Evolutionary conservation across 2,888 invertebrate genomes (phyloP).

Genomic region (Cheilosia urbana): DNA sequence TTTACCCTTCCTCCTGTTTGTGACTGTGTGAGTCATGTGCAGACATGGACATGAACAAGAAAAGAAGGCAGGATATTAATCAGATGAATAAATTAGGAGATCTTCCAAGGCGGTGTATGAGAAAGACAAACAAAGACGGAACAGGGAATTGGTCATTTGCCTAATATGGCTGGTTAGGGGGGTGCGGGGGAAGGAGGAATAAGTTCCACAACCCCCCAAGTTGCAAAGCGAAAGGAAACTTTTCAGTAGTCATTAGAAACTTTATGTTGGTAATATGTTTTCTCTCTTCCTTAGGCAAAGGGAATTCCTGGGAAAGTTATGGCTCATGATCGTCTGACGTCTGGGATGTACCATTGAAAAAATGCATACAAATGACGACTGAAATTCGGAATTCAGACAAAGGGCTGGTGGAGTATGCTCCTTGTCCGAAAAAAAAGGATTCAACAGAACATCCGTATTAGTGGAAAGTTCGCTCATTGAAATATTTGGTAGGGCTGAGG

Average conservation of each 20-base stretch:
- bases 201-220: conserved; percentile 1
- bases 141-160: conserved; percentile 47
- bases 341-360: too few species aligned
- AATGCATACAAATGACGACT: too few species aligned
- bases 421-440: too few species aligned
- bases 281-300: neutral
- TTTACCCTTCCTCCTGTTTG: conserved; percentile 18
- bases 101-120: neutral
- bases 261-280: conserved; percentile 35
- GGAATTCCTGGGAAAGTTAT: too few species aligned
- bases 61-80: conserved; percentile 54
- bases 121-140: conserved; percentile 47
- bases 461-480: too few species aligned
- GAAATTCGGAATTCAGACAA: too few species aligned
- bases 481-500: too few species aligned
- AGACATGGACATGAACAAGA: conserved; percentile 34
- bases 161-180: conserved; percentile 54
- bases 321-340: too few species aligned
- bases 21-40: conserved; percentile 30
- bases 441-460: too few species aligned
- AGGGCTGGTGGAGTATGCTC: too few species aligned
- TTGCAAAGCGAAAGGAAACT: conserved; percentile 22
- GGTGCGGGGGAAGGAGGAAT: neutral
- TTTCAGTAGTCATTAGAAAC: conserved; percentile 55
- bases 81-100: conserved; percentile 66